Base-by-base conservation (phyloP, 2,797 vertebrate species). In the Anableps anableps region DNA sequence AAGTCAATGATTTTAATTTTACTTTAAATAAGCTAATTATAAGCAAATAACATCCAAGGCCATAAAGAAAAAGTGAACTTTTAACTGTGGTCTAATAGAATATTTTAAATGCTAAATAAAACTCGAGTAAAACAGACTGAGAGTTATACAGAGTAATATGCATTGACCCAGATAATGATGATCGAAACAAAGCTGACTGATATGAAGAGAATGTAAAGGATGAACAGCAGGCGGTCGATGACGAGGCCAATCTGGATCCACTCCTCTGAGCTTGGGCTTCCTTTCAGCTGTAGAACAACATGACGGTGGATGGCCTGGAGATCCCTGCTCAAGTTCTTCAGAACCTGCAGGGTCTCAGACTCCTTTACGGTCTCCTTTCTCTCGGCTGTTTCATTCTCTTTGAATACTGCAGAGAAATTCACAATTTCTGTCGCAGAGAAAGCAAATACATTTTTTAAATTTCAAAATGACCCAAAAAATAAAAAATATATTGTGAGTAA, bases 171-270 rank as follows among this genome's bases (percentile, higher is more conserved):
- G 75, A 95, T 81, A 8, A 87, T 23, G 48, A 89, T 80, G 72
- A 96, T 95, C 80, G 91, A 91, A 34, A 93, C 80, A 83, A 95
- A 94, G 86, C 95, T 95, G 89, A 93, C 79, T 34, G 78, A 78
- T 64, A 95, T 86, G 80, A 95, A 96, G 80, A 95, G 0, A 45
- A 91, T 68, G 88, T 95, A 95, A 71, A 94, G 0, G 83, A 77
- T 11, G 4, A 95, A 95, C 11, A 96, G 90, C 82, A 94, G 81
- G 58, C 93, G 93, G 80, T 96, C 94, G 31, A 95, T 88, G 83
- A 95, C 58, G 17, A 88, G 78, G 53, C 91, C 94, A 43, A 95
- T 84, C 79, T 92, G 91, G 70, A 92, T 80, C 95, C 95, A 95
- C 1, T 95, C 94, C 58, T 93, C 83, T 1, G 88, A 77, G 53